phyloP scores from a whole-genome alignment of 2,113 vertebrate species.

The Ctenodactylus gundi region DNA sequence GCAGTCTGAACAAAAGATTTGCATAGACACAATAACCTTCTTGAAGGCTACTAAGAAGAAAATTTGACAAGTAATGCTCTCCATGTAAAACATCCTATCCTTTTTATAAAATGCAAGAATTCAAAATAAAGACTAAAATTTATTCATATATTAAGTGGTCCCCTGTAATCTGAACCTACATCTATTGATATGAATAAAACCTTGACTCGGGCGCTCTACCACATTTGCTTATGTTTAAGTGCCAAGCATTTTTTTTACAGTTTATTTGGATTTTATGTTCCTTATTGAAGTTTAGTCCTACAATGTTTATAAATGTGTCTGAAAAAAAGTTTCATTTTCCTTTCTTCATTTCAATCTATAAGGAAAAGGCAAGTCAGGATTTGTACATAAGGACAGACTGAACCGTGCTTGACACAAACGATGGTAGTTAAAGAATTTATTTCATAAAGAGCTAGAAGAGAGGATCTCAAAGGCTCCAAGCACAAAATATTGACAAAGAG shows the following conservation, averaged over 20 bases:
- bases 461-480: not conserved
- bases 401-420: not conserved
- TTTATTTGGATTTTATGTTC: not conserved
- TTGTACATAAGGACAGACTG: not conserved
- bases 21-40: not conserved
- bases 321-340: not conserved
- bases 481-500: not conserved
- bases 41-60: not conserved
- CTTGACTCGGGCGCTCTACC: not conserved
- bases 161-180: not conserved
- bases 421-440: not conserved
- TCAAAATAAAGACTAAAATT: conserved; percentile 19
- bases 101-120: conserved; percentile 3
- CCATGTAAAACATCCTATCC: not conserved
- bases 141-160: not conserved
- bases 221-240: not conserved
- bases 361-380: not conserved
- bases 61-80: not conserved
- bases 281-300: not conserved
- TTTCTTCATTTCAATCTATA: not conserved
- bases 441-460: not conserved
- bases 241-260: not conserved
- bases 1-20: not conserved
- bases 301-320: accelerated
- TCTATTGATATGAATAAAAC: not conserved